Percentiles rank a stretch among this genome's conserved stretches.
Evolutionary conservation across 2,113 vertebrate species (phyloP).

Genomic region (Tenrec ecaudatus): DNA sequence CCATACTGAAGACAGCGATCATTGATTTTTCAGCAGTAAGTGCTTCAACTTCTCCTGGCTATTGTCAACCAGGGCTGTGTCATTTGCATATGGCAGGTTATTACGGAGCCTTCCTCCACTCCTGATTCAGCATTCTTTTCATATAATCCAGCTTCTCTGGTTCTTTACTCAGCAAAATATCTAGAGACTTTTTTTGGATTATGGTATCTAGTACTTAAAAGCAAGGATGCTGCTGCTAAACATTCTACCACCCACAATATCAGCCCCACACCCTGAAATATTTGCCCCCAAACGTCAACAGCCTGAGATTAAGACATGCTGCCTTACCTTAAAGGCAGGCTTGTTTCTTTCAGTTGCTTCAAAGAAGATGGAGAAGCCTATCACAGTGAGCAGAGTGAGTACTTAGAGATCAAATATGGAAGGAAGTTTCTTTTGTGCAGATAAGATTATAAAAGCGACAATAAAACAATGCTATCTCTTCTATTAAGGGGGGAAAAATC

Average conservation of each 20-base stretch:
- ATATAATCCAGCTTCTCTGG: too few relatives aligned
- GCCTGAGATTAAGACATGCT: neutral
- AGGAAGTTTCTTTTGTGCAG: constrained; percentile 8
- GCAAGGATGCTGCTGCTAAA: neutral
- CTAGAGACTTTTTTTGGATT: neutral
- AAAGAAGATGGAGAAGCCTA: neutral
- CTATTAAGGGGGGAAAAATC: constrained; percentile 59
- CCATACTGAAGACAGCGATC: too few relatives aligned
- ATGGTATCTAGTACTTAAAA: neutral
- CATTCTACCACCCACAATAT: neutral
- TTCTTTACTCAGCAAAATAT: neutral
- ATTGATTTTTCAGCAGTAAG: too few relatives aligned
- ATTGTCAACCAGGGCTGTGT: too few relatives aligned
- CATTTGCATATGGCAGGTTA: too few relatives aligned
- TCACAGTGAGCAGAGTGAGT: neutral
- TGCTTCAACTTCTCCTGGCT: too few relatives aligned
- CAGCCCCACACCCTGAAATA: neutral
- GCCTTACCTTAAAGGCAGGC: neutral
- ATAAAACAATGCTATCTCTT: constrained; percentile 69
- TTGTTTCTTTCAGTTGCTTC: neutral
- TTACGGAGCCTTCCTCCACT: too few relatives aligned
- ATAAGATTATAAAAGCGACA: constrained; percentile 62
- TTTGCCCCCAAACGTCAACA: neutral
- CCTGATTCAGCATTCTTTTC: too few relatives aligned
- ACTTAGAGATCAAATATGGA: constrained; percentile 18